Percentiles rank a stretch among this genome's conserved stretches.
Evolutionary conservation across 2,888 invertebrate genomes (phyloP).

Genomic region (Lomographa bimaculata): DNA sequence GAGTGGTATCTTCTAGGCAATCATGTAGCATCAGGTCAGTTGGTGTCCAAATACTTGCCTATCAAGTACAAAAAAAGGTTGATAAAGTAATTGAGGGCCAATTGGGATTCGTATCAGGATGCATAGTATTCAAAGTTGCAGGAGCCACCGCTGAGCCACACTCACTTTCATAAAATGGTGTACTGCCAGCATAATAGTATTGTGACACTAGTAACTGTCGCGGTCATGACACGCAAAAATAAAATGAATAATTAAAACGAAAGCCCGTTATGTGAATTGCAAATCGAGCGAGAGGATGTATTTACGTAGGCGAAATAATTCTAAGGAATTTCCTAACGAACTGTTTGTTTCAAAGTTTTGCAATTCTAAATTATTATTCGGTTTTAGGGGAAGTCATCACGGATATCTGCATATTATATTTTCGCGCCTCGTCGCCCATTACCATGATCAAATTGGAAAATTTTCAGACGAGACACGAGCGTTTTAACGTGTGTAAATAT

Average conservation of each 20-base stretch:
- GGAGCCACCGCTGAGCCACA: too few species aligned
- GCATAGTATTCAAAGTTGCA: too few species aligned
- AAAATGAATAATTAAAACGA: conserved; percentile 57
- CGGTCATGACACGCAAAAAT: conserved; percentile 43
- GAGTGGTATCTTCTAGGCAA: too few species aligned
- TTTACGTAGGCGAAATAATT: conserved; percentile 67
- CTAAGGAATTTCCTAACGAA: conserved; percentile 71
- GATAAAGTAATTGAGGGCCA: too few species aligned
- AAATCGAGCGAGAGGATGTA: conserved; percentile 71
- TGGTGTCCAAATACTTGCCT: too few species aligned
- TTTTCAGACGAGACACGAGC: conserved; percentile 1
- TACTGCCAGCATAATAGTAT: too few species aligned
- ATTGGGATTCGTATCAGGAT: too few species aligned
- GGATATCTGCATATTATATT: conserved; percentile 30
- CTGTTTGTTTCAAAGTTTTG: conserved; percentile 70
- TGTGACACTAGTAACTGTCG: conserved; percentile 20
- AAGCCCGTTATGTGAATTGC: conserved; percentile 65
- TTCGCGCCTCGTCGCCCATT: conserved; percentile 14
- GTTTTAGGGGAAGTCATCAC: conserved; percentile 38
- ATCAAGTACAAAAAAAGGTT: too few species aligned
- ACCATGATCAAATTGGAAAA: conserved; percentile 13
- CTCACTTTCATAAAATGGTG: too few species aligned
- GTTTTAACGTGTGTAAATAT: conserved; percentile 7
- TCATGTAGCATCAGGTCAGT: too few species aligned
- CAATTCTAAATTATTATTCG: conserved; percentile 55